Percentiles rank a stretch among this genome's conserved stretches.
These are phyloP conservation scores for Athripsodes cinereus DNA, from an alignment of 2,888 invertebrate genomes.

Conservation along the genomic window DNA sequence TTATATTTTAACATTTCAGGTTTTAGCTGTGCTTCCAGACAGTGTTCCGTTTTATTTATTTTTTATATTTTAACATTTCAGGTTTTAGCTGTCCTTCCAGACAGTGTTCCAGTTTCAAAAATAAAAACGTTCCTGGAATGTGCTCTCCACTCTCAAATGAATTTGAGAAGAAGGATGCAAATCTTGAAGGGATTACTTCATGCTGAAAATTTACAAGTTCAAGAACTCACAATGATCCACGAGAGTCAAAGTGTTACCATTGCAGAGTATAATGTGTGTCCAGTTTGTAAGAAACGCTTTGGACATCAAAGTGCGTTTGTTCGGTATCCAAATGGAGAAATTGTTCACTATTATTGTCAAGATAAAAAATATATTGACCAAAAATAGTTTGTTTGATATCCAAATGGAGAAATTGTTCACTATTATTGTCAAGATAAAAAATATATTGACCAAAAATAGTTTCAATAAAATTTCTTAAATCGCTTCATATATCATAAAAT, in stretches of 20 bases:
- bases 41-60: no score
- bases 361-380: slow-evolving; percentile 15
- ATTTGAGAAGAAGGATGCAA: slow-evolving; percentile 66
- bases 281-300: slow-evolving; percentile 89
- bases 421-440: slow-evolving; percentile 62
- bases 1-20: no score
- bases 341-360: slow-evolving; percentile 85
- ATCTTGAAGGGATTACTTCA: slow-evolving; percentile 77
- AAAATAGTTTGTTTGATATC: slow-evolving; percentile 86
- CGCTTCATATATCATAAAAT: not conserved
- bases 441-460: not conserved
- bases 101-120: slow-evolving; percentile 67
- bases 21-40: slow-evolving; percentile 76
- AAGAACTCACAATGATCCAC: slow-evolving; percentile 71
- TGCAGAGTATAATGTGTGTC: slow-evolving; percentile 82
- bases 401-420: slow-evolving; percentile 88
- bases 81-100: slow-evolving; percentile 75
- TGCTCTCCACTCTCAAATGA: slow-evolving; percentile 68
- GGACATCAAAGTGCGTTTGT: slow-evolving; percentile 92
- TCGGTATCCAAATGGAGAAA: slow-evolving; percentile 83
- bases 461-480: not conserved
- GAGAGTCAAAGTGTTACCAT: slow-evolving; percentile 80
- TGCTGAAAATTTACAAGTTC: slow-evolving; percentile 79
- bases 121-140: slow-evolving; percentile 74
- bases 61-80: no score